These are phyloP conservation scores for Anguilla pacifica DNA, from an alignment of 2,797 vertebrate species.

Conservation along the genomic window DNA sequence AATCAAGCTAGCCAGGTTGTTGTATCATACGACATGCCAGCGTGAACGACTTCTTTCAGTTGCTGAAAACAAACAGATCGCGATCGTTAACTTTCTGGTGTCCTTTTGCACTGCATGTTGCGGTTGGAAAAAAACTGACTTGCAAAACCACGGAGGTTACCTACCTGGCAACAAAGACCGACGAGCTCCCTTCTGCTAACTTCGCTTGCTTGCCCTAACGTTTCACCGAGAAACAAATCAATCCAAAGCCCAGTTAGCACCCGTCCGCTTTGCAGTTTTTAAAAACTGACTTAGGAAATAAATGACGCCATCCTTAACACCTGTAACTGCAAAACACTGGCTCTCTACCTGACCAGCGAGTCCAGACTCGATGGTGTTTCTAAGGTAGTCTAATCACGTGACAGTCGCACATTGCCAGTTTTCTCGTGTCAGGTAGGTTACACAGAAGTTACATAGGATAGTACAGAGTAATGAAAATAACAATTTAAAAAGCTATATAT, in stretches of 20 bases:
- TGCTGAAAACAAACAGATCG: neutral
- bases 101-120: neutral
- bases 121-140: neutral
- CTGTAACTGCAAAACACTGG: neutral
- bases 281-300: neutral
- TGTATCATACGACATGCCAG: neutral
- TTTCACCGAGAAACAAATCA: neutral
- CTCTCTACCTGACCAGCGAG: neutral
- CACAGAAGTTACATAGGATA: neutral
- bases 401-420: neutral
- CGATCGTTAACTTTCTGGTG: neutral
- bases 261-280: neutral
- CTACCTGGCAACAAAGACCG: neutral
- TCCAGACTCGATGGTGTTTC: neutral
- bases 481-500: neutral
- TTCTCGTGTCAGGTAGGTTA: neutral
- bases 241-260: neutral
- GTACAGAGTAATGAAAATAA: neutral
- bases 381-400: conserved; percentile 6
- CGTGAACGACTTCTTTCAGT: neutral
- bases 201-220: neutral
- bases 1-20: neutral
- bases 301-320: neutral
- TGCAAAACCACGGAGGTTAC: neutral
- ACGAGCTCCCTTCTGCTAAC: neutral